Percentiles rank a stretch among this genome's conserved stretches.
phyloP scores from a whole-genome alignment of 1,140 invertebrate genomes.

The Plutomurus gul region DNA sequence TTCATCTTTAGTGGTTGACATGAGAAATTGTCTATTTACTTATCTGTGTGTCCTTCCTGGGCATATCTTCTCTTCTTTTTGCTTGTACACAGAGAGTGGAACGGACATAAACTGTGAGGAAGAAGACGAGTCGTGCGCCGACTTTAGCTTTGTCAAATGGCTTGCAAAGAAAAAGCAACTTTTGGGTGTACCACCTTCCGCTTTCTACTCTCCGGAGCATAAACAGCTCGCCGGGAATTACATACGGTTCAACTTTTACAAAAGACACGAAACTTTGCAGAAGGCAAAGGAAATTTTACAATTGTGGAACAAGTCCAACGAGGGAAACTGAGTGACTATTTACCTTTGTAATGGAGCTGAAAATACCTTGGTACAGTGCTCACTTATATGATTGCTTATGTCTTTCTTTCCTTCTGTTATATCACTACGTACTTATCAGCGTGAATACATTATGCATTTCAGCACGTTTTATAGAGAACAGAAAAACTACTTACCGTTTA shows the following conservation, averaged over 20 bases:
- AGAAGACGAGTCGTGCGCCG: slow-evolving; percentile 71
- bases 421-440: no score
- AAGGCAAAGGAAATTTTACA: slow-evolving; percentile 35
- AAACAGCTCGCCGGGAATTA: slow-evolving; percentile 84
- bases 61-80: slow-evolving; percentile 7
- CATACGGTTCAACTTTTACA: slow-evolving; percentile 66
- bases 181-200: slow-evolving; percentile 89
- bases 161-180: slow-evolving; percentile 91
- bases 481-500: no score
- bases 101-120: slow-evolving; percentile 70
- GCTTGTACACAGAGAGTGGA: slow-evolving; percentile 60
- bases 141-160: slow-evolving; percentile 94
- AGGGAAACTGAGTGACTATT: background rate
- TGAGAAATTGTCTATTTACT: slow-evolving; percentile 9
- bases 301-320: background rate
- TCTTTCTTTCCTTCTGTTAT: no score
- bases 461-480: no score
- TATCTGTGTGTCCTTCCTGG: background rate
- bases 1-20: background rate
- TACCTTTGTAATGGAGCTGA: background rate
- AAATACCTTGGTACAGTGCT: no score
- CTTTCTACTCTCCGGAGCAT: slow-evolving; percentile 84
- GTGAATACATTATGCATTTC: no score
- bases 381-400: no score
- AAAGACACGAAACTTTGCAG: slow-evolving; percentile 45